phyloP scores from a whole-genome alignment of 2,888 invertebrate genomes.

The Iphiclides podalirius region DNA sequence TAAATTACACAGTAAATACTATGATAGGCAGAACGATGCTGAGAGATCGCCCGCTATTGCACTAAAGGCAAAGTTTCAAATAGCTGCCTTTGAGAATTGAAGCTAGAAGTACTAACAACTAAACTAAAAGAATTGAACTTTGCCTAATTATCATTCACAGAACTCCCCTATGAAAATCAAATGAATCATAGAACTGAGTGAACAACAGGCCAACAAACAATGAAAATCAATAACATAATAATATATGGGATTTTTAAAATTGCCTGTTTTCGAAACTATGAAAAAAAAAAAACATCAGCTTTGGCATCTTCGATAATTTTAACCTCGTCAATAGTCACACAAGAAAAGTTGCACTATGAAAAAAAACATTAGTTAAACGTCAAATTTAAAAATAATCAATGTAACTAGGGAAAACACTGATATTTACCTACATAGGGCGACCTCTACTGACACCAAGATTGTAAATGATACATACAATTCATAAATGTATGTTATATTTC shows the following conservation, averaged over 20 bases:
- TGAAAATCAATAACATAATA: not conserved
- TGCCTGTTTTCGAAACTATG: not conserved
- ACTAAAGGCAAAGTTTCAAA: conserved; percentile 3
- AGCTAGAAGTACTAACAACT: conserved; percentile 19
- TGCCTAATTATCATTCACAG: conserved; percentile 1
- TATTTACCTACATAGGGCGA: conserved; percentile 35
- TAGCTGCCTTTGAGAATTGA: conserved; percentile 10
- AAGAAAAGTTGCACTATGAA: no score
- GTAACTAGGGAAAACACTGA: no score
- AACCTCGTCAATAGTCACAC: not conserved
- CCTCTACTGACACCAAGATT: conserved; percentile 36
- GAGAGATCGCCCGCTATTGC: conserved; percentile 38
- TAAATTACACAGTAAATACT: conserved; percentile 55
- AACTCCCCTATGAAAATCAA: conserved; percentile 1
- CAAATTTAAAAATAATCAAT: no score
- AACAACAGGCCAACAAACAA: not conserved
- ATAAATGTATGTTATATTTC: conserved; percentile 57
- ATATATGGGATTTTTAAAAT: not conserved
- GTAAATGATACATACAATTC: conserved; percentile 41
- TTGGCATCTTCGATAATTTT: conserved; percentile 19
- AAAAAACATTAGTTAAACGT: no score
- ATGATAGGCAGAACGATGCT: conserved; percentile 34
- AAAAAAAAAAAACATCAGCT: not conserved
- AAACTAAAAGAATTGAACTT: conserved; percentile 15
- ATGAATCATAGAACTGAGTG: not conserved